Evolutionary conservation across 2,888 invertebrate genomes (phyloP).

Genomic region (Coelopa pilipes): DNA sequence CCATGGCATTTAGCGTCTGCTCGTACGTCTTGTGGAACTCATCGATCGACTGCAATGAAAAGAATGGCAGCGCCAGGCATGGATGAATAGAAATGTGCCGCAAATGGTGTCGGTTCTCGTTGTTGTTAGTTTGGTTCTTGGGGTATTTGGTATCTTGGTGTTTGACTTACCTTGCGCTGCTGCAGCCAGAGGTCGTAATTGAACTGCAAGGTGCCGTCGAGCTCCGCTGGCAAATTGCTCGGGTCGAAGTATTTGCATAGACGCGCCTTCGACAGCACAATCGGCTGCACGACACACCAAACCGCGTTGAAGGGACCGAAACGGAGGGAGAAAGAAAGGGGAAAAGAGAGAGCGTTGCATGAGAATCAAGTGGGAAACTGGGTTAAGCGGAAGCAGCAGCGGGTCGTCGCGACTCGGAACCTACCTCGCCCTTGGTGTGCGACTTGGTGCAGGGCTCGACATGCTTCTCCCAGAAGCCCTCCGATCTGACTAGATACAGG

Average conservation of each 20-base stretch:
- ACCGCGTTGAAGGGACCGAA: conserved; percentile 16
- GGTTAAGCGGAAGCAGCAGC: conserved; percentile 13
- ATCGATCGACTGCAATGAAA: conserved; percentile 72
- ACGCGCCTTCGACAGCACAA: conserved; percentile 76
- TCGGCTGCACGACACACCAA: conserved; percentile 69
- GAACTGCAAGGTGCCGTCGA: conserved; percentile 78
- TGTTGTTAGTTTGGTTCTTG: neutral
- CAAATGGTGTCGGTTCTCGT: neutral
- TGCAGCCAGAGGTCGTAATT: conserved; percentile 81
- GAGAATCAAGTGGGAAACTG: neutral
- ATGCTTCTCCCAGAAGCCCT: conserved; percentile 82
- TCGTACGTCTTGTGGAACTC: conserved; percentile 74
- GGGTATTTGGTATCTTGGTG: neutral
- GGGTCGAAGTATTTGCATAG: conserved; percentile 76
- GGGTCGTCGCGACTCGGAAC: neutral
- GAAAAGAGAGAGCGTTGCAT: conserved; percentile 23
- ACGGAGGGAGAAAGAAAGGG: neutral
- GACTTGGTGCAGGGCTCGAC: conserved; percentile 77
- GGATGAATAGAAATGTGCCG: neutral
- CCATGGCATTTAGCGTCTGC: conserved; percentile 72
- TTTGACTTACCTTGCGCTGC: conserved; percentile 75
- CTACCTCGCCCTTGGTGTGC: conserved; percentile 71
- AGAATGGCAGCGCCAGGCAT: conserved; percentile 25
- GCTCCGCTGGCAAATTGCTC: conserved; percentile 76
- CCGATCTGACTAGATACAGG: conserved; percentile 76